phyloP scores from a whole-genome alignment of 2,797 vertebrate genomes.

The Sebastes trivittatus region DNA sequence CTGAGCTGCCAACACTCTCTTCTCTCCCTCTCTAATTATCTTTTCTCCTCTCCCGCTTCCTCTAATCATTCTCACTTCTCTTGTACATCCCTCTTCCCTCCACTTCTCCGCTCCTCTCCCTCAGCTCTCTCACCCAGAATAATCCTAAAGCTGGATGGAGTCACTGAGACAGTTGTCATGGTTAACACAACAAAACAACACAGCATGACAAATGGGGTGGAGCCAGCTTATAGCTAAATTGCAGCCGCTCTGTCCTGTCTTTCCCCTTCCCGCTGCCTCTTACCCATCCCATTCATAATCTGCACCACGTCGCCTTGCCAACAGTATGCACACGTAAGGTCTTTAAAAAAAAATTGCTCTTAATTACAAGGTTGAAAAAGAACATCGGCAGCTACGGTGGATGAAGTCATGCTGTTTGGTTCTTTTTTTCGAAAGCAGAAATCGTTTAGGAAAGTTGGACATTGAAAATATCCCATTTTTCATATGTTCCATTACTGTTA shows the following conservation, averaged over 20 bases:
- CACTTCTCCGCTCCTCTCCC: neutral
- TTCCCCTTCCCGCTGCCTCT: conserved; percentile 21
- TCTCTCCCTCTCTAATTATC: conserved; percentile 27
- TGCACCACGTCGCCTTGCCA: conserved; percentile 41
- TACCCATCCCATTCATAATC: conserved; percentile 70
- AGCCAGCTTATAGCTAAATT: conserved; percentile 55
- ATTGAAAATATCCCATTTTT: conserved; percentile 75
- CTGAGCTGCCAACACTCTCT: neutral
- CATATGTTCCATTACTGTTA: conserved; percentile 78
- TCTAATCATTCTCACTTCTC: conserved; percentile 24
- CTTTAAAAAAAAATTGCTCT: conserved; percentile 52
- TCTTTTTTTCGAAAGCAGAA: conserved; percentile 53
- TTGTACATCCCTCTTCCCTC: neutral
- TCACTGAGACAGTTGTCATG: conserved; percentile 79
- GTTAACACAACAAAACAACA: conserved; percentile 82
- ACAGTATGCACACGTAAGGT: conserved; percentile 49
- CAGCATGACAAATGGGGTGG: conserved; percentile 69
- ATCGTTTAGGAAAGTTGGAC: conserved; percentile 77
- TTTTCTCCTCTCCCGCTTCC: conserved; percentile 22
- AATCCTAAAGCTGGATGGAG: conserved; percentile 65
- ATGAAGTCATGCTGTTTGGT: conserved; percentile 76
- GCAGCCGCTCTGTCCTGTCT: conserved; percentile 44
- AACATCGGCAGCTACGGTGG: conserved; percentile 60
- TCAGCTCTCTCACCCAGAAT: conserved; percentile 61
- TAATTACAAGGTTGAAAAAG: conserved; percentile 78